phyloP scores from a whole-genome alignment of 2,113 vertebrate species.

The Macquaria ambigua region DNA sequence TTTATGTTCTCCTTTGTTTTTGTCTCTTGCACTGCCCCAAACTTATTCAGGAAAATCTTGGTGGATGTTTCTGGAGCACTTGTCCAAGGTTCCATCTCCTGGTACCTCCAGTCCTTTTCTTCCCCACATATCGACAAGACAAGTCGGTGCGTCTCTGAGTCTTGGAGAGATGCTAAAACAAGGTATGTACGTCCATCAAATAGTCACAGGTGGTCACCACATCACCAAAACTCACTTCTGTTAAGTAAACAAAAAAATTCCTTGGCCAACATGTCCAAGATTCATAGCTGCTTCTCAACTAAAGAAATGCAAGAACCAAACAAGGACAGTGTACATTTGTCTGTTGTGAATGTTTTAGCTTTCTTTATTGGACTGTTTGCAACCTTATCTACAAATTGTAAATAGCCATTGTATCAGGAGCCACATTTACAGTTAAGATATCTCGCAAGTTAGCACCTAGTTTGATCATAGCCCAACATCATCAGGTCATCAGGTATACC shows the following conservation, averaged over 20 bases:
- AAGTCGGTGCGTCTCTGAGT: neutral
- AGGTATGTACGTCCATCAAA: slow-evolving; percentile 1
- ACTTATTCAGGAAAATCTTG: neutral
- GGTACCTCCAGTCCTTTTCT: neutral
- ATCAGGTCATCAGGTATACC: neutral
- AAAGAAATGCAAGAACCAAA: neutral
- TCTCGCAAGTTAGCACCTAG: neutral
- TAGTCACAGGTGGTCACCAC: neutral
- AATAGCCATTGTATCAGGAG: neutral
- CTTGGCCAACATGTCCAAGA: neutral
- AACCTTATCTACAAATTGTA: neutral
- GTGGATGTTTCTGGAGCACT: neutral
- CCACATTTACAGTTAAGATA: neutral
- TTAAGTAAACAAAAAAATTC: neutral
- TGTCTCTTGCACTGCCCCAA: slow-evolving; percentile 2
- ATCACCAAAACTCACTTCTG: neutral
- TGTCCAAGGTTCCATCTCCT: neutral
- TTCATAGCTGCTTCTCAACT: neutral
- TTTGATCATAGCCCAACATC: neutral
- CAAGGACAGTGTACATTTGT: neutral
- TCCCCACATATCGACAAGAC: neutral
- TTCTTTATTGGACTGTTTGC: neutral
- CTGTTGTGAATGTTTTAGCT: neutral
- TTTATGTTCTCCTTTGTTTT: neutral
- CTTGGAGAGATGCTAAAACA: neutral